Conservation (phyloP, 1,140 invertebrate species). For the Drosophila mauritiana region DNA sequence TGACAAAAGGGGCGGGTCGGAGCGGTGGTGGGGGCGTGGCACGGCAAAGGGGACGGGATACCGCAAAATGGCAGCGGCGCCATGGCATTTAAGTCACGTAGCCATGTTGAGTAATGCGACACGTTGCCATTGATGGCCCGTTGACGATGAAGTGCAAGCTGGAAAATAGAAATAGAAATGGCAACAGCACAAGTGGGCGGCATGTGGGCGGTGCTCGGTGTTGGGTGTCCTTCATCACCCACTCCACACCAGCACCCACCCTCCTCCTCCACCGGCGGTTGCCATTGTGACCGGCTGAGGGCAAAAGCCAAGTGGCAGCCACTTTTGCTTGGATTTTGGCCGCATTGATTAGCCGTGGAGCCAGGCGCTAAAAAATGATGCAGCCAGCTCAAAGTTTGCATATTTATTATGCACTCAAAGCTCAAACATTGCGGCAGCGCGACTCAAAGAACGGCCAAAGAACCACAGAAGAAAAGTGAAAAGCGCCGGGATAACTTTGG, state of each 20-base stretch:
- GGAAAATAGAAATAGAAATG: constrained; percentile 74
- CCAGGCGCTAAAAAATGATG: neutral
- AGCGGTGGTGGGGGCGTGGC: neutral
- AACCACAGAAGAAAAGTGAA: constrained; percentile 26
- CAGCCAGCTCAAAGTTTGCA: constrained; percentile 62
- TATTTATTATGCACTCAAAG: constrained; percentile 76
- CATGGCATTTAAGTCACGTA: constrained; percentile 79
- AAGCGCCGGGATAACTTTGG: constrained; percentile 13
- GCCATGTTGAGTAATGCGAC: constrained; percentile 78
- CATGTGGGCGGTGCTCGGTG: neutral
- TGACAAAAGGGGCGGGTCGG: neutral
- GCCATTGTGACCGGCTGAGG: constrained; percentile 45
- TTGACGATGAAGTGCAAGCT: constrained; percentile 80
- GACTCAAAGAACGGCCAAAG: constrained; percentile 6
- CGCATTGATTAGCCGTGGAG: constrained; percentile 64
- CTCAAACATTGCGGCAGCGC: constrained; percentile 62
- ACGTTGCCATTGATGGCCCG: constrained; percentile 78
- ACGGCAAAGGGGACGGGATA: neutral
- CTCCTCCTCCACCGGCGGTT: neutral
- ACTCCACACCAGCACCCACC: too few relatives aligned
- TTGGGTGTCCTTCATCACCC: neutral
- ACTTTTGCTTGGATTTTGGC: constrained; percentile 67
- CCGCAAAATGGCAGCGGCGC: constrained; percentile 63
- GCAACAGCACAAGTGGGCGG: constrained; percentile 3
- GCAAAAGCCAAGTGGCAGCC: constrained; percentile 54